Percentiles rank a stretch among this genome's conserved stretches.
phyloP scores from a whole-genome alignment of 2,888 invertebrate genomes.

The Sabatieria punctata region DNA sequence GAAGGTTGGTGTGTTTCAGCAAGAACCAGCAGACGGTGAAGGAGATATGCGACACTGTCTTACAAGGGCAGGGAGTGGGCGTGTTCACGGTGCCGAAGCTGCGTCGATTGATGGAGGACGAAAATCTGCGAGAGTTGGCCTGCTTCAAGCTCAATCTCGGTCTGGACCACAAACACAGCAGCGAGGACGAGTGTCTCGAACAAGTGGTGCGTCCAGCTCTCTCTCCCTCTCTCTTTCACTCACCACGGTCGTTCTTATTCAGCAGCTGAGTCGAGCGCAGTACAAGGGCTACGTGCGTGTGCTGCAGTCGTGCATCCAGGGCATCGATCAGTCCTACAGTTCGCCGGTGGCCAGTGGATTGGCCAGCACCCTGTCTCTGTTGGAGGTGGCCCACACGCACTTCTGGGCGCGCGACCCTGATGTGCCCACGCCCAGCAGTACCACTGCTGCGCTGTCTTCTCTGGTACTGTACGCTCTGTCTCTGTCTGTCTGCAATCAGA shows the following conservation, averaged over 20 bases:
- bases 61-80: conserved; percentile 82
- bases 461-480: not conserved
- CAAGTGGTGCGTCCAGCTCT: conserved; percentile 58
- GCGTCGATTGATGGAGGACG: conserved; percentile 73
- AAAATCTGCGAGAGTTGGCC: conserved; percentile 86
- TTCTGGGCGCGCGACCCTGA: conserved; percentile 46
- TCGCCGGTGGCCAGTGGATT: conserved; percentile 73
- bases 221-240: not conserved
- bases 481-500: not conserved
- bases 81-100: conserved; percentile 61
- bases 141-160: conserved; percentile 85
- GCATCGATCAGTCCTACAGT: conserved; percentile 51
- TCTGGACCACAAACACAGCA: conserved; percentile 72
- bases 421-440: conserved; percentile 13
- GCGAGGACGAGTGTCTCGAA: conserved; percentile 79
- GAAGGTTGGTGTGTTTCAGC: too few species aligned
- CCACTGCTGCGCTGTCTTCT: not conserved
- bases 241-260: conserved; percentile 20
- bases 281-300: conserved; percentile 95
- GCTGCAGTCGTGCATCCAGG: conserved; percentile 67
- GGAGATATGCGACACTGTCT: conserved; percentile 40
- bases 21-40: conserved; percentile 29
- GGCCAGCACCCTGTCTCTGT: conserved; percentile 78
- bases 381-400: conserved; percentile 97
- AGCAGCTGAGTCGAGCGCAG: conserved; percentile 71